Conservation (phyloP, 2,797 vertebrate species). For the Huso huso region DNA sequence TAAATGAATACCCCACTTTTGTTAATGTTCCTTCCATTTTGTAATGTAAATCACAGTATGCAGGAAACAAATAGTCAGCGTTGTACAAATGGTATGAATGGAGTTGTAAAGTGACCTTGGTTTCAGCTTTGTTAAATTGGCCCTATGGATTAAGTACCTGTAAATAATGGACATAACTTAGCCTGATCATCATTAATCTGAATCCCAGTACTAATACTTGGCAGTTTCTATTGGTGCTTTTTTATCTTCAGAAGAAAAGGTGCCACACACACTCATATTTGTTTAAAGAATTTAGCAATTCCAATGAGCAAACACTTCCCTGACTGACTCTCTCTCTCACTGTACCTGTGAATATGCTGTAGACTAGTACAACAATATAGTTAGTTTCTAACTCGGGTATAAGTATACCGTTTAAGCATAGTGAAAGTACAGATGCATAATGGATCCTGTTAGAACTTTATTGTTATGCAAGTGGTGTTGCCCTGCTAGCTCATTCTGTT, state of each 20-base stretch:
- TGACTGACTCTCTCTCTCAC: neutral
- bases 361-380: no score
- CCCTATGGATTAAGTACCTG: conserved; percentile 41
- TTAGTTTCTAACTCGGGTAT: no score
- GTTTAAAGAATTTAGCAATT: neutral
- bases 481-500: no score
- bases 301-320: neutral
- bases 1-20: no score
- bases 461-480: no score
- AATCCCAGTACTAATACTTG: conserved; percentile 3
- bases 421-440: no score
- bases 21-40: neutral
- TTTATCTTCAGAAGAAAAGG: neutral
- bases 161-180: conserved; percentile 41
- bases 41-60: conserved; percentile 21
- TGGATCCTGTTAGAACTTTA: no score
- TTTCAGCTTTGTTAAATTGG: conserved; percentile 40
- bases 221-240: neutral
- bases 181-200: conserved; percentile 12
- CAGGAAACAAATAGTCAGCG: conserved; percentile 39
- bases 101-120: conserved; percentile 45
- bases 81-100: conserved; percentile 45
- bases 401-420: no score
- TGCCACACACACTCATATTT: neutral
- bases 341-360: no score